A percentile compares a stretch with the other conserved stretches of the same genome.
Conservation (phyloP, 92 coral and sea anemone species). For the Zoanthus sociatus region DNA sequence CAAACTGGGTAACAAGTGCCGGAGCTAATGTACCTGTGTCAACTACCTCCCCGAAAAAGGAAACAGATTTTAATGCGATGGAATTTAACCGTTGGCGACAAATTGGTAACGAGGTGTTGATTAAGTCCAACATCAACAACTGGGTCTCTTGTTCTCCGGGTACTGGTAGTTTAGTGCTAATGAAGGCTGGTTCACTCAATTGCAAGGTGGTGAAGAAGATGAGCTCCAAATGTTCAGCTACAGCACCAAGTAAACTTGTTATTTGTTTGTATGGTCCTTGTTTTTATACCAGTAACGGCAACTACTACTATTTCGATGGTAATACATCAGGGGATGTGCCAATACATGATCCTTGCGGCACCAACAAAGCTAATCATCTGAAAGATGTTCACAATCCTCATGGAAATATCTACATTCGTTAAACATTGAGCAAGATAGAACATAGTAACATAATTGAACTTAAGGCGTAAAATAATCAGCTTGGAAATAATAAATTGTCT, state of each 20-base stretch:
- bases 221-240: constrained; percentile 4
- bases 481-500: too few species aligned
- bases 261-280: not conserved
- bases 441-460: not conserved
- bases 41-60: constrained; percentile 45
- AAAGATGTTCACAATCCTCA: not conserved
- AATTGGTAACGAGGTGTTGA: constrained; percentile 48
- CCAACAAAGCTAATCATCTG: not conserved
- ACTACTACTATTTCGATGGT: not conserved
- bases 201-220: constrained; percentile 40
- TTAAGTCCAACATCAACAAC: constrained; percentile 44
- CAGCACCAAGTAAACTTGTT: not conserved
- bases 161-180: constrained; percentile 38
- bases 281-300: not conserved
- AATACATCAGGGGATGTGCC: not conserved
- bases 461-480: too few species aligned
- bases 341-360: constrained; percentile 1
- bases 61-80: constrained; percentile 29
- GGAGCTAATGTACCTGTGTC: constrained; percentile 33
- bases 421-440: not conserved
- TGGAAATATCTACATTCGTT: not conserved
- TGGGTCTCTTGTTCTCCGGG: constrained; percentile 48
- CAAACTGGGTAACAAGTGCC: too few species aligned
- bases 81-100: constrained; percentile 46
- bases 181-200: constrained; percentile 19